Percentiles rank a stretch among this genome's conserved stretches.
These are phyloP conservation scores for Lepidurus arcticus DNA, from an alignment of 1,140 invertebrate species.

Conservation along the genomic window DNA sequence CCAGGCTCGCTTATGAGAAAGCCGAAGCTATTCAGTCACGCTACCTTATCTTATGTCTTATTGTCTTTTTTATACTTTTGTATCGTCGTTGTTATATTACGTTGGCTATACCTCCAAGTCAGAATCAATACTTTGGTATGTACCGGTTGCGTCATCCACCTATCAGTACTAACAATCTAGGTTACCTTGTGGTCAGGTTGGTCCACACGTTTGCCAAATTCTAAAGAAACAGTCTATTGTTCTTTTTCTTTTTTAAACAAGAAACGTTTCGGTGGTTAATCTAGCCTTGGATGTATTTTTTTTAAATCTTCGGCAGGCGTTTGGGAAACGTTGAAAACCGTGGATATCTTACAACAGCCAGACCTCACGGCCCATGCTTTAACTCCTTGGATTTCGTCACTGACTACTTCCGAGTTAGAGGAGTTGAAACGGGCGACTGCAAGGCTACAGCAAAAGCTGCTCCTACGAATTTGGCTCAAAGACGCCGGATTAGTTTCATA, in stretches of 20 bases:
- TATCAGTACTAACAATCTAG: neutral
- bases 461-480: slow-evolving; percentile 70
- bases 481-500: slow-evolving; percentile 66
- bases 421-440: neutral
- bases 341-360: neutral
- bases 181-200: neutral
- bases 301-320: neutral
- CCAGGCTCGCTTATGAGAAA: neutral
- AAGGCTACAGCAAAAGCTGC: slow-evolving; percentile 64
- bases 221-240: no score
- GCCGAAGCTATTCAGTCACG: neutral
- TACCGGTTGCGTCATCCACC: slow-evolving; percentile 14
- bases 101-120: neutral
- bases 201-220: neutral
- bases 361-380: neutral
- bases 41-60: neutral
- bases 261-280: neutral
- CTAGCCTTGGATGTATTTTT: neutral
- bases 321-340: neutral
- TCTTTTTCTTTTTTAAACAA: neutral
- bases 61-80: neutral
- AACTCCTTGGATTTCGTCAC: neutral
- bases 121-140: neutral
- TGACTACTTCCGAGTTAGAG: neutral
- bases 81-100: neutral